Base-by-base conservation (phyloP, 1,140 invertebrate genomes). In the Galendromus occidentalis region DNA sequence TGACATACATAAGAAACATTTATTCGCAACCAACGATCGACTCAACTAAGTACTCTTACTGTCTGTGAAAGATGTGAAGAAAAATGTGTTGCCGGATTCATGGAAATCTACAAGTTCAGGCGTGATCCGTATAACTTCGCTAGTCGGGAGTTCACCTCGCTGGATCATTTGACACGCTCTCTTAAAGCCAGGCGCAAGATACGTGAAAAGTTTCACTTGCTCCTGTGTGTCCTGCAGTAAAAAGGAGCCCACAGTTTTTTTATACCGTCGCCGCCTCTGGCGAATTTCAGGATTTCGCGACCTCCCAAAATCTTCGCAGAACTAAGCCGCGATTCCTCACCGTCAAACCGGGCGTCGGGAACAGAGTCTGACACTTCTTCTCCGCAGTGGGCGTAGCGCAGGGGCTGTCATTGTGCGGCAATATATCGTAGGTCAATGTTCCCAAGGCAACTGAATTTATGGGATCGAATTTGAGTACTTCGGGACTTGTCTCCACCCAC, bases 351-450 rank as follows among this genome's bases (percentile, higher is more conserved):
- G 20, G 14, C 2, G 25, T 59, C 9, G 51, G 51, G 33, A 59
- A 59, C 1, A 59, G 22, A 17, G 12, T 2, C 6, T n/a, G 14
- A 22, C 51, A 59, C 22, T 25, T 59, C 25, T 14, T 14, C 25
- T 33, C 51, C n/a, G 33, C 51, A 1, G 51, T 59, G 51, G 51
- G 51, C 2, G 51, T 59, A 14, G 51, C 51, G 6, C 33, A 25
- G 51, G 51, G 51, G 25, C 25, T 29, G 1, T 59, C 51, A 33
- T 22, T 20, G 25, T 33, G 25, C 20, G 25, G 51, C 2, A 17
- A 14, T 25, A 59, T 22, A 25, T 22, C 51, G 51, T 59, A 59
- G 51, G 51, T 59, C 25, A 59, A 33, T 33, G 51, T 59, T 59
- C 51, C 51, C 4, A 33, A 14, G 51, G 14, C 14, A 14, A 59